Conservation (phyloP, 2,113 vertebrate species). For the Eclectus roratus region DNA sequence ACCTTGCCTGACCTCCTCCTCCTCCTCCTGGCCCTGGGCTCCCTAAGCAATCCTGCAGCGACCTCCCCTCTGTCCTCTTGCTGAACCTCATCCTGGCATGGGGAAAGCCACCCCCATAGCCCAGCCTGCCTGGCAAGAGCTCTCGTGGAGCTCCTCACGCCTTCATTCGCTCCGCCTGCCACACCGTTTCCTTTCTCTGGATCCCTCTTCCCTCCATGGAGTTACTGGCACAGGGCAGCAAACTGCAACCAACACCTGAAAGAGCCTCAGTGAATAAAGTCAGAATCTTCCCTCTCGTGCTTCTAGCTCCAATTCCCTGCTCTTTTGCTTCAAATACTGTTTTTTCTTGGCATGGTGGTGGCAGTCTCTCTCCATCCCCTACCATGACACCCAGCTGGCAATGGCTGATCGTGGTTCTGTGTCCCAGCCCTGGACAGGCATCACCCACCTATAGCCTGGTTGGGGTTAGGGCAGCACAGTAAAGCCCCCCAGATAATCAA, state of each 20-base stretch:
- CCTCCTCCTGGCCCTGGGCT: neutral
- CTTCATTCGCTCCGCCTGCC: neutral
- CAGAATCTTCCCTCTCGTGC: neutral
- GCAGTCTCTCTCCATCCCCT: neutral
- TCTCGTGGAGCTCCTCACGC: neutral
- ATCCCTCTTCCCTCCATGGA: neutral
- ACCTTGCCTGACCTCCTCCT: slow-evolving; percentile 41
- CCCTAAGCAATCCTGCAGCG: neutral
- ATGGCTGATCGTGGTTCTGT: neutral
- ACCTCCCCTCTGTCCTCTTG: neutral
- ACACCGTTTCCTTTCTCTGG: neutral
- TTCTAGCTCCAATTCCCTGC: neutral
- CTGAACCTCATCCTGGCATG: neutral
- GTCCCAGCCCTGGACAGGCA: neutral
- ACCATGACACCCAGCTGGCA: fast-evolving
- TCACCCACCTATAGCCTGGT: no score
- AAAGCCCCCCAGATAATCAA: neutral
- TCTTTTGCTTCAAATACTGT: neutral
- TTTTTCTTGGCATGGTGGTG: neutral
- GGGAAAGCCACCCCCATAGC: neutral
- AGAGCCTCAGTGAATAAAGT: neutral
- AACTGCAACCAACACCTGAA: neutral
- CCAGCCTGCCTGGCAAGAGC: neutral
- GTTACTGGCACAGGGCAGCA: neutral
- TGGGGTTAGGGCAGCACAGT: neutral